A percentile compares a stretch with the other conserved stretches of the same genome.
phyloP scores from a whole-genome alignment of 2,113 vertebrate genomes.

The Ochotona princeps region DNA sequence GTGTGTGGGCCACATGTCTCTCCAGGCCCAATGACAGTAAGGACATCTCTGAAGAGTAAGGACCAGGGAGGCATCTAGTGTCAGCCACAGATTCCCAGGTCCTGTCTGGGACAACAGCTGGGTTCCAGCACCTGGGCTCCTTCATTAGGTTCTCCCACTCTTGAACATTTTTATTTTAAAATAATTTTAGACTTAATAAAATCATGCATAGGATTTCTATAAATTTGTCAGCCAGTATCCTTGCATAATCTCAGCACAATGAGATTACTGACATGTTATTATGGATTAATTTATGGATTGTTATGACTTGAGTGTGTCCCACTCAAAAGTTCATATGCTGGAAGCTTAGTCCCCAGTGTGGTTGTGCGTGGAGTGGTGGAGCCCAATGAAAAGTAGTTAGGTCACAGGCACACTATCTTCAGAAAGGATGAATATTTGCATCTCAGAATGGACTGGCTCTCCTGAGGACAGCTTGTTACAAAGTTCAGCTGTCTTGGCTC shows the following conservation, averaged over 20 bases:
- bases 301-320: not conserved
- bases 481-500: not conserved
- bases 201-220: not conserved
- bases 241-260: not conserved
- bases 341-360: not conserved
- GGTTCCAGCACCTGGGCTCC: not conserved
- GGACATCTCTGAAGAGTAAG: not conserved
- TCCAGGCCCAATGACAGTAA: not conserved
- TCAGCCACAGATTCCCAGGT: not conserved
- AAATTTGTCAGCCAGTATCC: not conserved
- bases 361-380: not conserved
- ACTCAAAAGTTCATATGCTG: not conserved
- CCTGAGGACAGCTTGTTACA: not conserved
- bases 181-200: conserved; percentile 7
- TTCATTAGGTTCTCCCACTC: not conserved
- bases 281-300: not conserved
- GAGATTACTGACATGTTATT: not conserved
- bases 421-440: not conserved
- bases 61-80: not conserved
- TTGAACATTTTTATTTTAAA: not conserved
- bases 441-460: not conserved
- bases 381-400: not conserved
- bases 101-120: not conserved
- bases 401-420: not conserved
- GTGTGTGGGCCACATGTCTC: not conserved